These are phyloP conservation scores for Lasiurus cinereus DNA, from an alignment of 2,113 vertebrate species.

Conservation along the genomic window DNA sequence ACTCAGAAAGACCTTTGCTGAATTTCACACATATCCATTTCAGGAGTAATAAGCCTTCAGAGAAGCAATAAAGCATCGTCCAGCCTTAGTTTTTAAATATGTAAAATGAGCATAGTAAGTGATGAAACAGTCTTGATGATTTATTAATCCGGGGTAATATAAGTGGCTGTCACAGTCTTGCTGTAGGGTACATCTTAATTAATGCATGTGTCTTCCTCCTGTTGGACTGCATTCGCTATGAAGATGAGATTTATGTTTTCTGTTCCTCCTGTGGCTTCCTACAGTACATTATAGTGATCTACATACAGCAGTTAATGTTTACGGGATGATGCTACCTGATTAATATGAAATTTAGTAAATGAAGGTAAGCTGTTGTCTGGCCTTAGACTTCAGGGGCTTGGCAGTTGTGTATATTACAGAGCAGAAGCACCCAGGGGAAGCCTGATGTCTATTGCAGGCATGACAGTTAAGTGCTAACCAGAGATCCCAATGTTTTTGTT, in stretches of 20 bases:
- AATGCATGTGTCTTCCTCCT: neutral
- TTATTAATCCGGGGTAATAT: neutral
- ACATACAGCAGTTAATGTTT: conserved; percentile 3
- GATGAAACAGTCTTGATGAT: neutral
- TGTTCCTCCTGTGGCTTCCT: neutral
- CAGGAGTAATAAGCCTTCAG: neutral
- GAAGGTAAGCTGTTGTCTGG: neutral
- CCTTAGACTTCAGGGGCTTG: neutral
- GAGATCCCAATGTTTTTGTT: conserved; percentile 59
- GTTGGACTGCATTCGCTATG: neutral
- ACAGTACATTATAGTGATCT: neutral
- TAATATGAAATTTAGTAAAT: conserved; percentile 32
- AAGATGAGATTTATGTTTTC: neutral
- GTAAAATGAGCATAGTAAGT: neutral
- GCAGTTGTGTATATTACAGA: neutral
- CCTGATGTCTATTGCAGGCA: neutral
- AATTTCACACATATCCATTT: neutral
- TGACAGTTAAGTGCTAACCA: conserved; percentile 37
- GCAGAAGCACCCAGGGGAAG: neutral
- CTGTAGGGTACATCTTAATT: neutral
- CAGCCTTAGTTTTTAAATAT: neutral
- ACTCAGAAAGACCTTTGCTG: neutral
- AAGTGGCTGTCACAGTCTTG: neutral
- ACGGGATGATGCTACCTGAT: neutral
- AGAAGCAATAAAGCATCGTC: neutral